These are phyloP conservation scores for Vollenhovia emeryi DNA, from an alignment of 1,140 invertebrate species.

Conservation along the genomic window DNA sequence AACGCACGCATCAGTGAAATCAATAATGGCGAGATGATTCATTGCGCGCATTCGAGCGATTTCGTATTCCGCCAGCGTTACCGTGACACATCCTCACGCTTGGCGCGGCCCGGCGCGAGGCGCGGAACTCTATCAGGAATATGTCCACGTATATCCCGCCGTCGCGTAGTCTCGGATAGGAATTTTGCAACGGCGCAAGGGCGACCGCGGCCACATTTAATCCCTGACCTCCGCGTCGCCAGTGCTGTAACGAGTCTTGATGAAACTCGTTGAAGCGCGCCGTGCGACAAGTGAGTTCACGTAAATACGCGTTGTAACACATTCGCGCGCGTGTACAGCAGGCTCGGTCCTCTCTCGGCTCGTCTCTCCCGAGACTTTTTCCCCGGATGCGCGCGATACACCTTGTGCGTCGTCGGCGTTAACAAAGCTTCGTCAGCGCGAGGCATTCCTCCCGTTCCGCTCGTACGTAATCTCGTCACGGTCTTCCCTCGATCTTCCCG, in stretches of 20 bases:
- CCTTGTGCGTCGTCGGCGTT: neutral
- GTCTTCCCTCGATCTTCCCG: neutral
- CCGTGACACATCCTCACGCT: constrained; percentile 39
- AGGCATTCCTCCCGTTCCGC: neutral
- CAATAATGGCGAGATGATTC: constrained; percentile 55
- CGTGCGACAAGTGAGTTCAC: constrained; percentile 34
- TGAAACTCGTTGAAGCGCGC: constrained; percentile 53
- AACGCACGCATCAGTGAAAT: constrained; percentile 55
- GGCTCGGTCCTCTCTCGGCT: neutral
- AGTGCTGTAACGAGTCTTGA: constrained; percentile 52
- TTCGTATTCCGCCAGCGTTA: constrained; percentile 44
- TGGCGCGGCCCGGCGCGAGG: neutral
- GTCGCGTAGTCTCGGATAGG: constrained; percentile 11
- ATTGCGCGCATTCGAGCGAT: constrained; percentile 38
- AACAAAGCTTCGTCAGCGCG: neutral
- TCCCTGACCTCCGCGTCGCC: constrained; percentile 52
- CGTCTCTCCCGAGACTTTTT: neutral
- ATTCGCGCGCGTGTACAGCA: too few relatives aligned
- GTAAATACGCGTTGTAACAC: constrained; percentile 34
- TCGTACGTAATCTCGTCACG: neutral
- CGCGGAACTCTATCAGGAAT: constrained; percentile 17
- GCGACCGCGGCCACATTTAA: constrained; percentile 50
- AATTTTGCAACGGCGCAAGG: constrained; percentile 56
- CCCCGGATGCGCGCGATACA: too few relatives aligned
- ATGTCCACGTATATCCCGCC: constrained; percentile 8